Evolutionary conservation across 2,797 vertebrate genomes (phyloP).

Genomic region (Enteromius thamalakanensis): DNA sequence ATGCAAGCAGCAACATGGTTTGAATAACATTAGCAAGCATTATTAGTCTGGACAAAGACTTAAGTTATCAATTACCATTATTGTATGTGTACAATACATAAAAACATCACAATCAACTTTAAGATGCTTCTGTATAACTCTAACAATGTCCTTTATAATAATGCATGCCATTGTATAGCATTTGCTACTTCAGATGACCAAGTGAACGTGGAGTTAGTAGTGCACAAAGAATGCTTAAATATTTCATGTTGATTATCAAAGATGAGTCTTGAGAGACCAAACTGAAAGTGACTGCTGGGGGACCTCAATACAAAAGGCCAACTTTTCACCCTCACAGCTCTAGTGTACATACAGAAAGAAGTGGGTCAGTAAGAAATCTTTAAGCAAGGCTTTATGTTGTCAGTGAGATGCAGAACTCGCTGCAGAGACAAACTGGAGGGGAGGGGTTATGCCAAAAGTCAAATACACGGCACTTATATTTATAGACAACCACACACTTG

Average conservation of each 20-base stretch:
- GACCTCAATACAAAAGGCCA: background rate
- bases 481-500: conserved; percentile 19
- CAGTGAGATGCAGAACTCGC: background rate
- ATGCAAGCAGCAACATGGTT: background rate
- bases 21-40: background rate
- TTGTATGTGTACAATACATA: background rate
- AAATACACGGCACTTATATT: conserved; percentile 29
- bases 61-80: background rate
- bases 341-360: background rate
- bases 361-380: background rate
- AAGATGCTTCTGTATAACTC: background rate
- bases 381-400: background rate
- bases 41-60: background rate
- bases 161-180: background rate
- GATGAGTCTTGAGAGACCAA: background rate
- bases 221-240: background rate
- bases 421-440: background rate
- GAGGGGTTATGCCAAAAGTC: conserved; percentile 36
- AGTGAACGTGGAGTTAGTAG: background rate
- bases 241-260: background rate
- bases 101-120: background rate
- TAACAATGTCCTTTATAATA: background rate
- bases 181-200: background rate
- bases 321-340: background rate
- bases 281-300: background rate